phyloP scores from a whole-genome alignment of 64 coral and sea anemone genomes.

The Stylophora pistillata region DNA sequence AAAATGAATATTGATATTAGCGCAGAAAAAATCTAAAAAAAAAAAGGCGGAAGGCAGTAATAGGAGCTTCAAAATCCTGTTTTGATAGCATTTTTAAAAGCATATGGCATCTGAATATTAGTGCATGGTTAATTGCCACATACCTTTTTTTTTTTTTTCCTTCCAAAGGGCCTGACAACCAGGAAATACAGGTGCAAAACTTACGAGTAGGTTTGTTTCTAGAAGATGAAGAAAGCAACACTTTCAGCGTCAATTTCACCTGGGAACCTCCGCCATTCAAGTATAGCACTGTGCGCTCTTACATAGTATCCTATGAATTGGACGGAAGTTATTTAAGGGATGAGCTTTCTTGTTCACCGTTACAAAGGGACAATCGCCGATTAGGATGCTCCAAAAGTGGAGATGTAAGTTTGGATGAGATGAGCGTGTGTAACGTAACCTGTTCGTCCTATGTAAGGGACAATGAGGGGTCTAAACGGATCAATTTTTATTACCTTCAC shows the following conservation, averaged over 20 bases:
- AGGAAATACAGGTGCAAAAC: conserved; percentile 5
- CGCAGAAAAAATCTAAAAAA: too few relatives aligned
- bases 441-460: too few relatives aligned
- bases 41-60: too few relatives aligned
- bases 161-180: background rate
- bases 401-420: background rate
- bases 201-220: background rate
- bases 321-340: background rate
- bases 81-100: too few relatives aligned
- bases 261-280: conserved; percentile 24
- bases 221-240: conserved; percentile 4
- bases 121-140: too few relatives aligned
- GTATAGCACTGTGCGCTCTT: conserved; percentile 5
- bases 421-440: too few relatives aligned
- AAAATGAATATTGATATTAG: too few relatives aligned
- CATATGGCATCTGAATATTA: too few relatives aligned
- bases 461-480: too few relatives aligned
- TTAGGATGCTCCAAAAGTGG: conserved; percentile 2
- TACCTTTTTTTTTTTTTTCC: background rate
- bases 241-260: conserved; percentile 2
- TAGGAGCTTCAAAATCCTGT: too few relatives aligned
- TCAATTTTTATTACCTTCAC: too few relatives aligned
- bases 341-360: background rate
- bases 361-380: background rate
- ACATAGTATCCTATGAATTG: conserved; percentile 8